A percentile compares a stretch with the other conserved stretches of the same genome.
phyloP scores from a whole-genome alignment of 2,797 vertebrate species.

The Neopelma chrysocephalum region DNA sequence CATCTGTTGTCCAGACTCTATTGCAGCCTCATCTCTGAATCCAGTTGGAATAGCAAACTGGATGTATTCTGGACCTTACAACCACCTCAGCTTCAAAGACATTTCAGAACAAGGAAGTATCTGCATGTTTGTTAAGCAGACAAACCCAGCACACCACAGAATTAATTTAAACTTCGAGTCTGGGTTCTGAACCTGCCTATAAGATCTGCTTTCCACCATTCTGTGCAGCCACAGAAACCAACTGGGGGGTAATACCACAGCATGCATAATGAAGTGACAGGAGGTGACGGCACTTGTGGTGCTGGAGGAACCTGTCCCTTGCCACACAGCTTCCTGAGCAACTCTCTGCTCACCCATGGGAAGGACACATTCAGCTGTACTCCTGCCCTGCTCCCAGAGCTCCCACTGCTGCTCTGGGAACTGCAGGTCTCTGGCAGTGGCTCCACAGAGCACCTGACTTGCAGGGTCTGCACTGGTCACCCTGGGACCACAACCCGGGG shows the following conservation, averaged over 20 bases:
- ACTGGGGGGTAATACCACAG: not conserved
- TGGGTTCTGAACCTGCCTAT: not conserved
- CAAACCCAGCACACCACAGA: not conserved
- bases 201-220: not conserved
- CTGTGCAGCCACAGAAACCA: not conserved
- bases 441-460: not conserved
- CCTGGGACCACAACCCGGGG: not conserved
- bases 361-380: not conserved
- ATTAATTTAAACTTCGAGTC: not conserved
- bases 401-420: not conserved
- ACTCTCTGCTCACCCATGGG: not conserved
- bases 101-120: not conserved
- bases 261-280: not conserved
- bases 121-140: not conserved
- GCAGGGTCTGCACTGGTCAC: not conserved
- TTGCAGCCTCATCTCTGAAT: not conserved
- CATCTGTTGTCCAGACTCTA: not conserved
- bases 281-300: not conserved
- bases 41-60: not conserved
- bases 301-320: constrained; percentile 23
- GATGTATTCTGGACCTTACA: not conserved
- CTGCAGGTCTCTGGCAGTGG: not conserved
- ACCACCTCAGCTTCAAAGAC: not conserved
- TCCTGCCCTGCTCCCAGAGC: not conserved
- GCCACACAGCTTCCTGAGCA: not conserved